These are phyloP conservation scores for Sinocyclocheilus anophthalmus DNA, from an alignment of 2,113 vertebrate genomes.

Conservation along the genomic window DNA sequence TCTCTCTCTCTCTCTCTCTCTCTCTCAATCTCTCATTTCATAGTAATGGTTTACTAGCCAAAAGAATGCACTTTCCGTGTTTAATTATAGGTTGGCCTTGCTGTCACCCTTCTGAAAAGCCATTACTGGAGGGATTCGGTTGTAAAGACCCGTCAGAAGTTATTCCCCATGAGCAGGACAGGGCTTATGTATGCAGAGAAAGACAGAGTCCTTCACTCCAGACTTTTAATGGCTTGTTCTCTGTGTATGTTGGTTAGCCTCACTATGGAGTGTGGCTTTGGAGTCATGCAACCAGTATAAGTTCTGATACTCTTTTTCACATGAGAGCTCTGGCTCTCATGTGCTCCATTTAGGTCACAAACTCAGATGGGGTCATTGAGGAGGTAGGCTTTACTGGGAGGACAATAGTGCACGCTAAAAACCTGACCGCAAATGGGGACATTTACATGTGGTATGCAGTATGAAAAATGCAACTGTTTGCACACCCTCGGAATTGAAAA, in stretches of 20 bases:
- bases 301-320: conserved; percentile 12
- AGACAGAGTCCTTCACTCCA: conserved; percentile 31
- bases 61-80: conserved; percentile 70
- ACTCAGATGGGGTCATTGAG: conserved; percentile 40
- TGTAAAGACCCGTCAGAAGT: conserved; percentile 10
- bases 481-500: conserved; percentile 19
- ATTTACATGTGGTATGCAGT: conserved; percentile 23
- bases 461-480: conserved; percentile 31
- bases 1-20: conserved; percentile 3
- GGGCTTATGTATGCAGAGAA: conserved; percentile 29
- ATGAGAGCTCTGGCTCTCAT: not conserved
- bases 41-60: conserved; percentile 76
- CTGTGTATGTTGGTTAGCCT: conserved; percentile 41
- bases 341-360: conserved; percentile 40
- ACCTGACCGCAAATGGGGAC: not conserved
- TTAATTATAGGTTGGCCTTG: conserved; percentile 73
- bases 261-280: conserved; percentile 35
- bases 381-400: conserved; percentile 31
- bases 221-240: conserved; percentile 41
- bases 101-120: conserved; percentile 67
- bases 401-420: conserved; percentile 8
- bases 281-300: conserved; percentile 15
- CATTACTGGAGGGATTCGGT: conserved; percentile 62
- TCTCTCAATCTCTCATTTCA: conserved; percentile 56
- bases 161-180: not conserved